Base-by-base conservation (phyloP, 2,797 vertebrate species). In the Myotis pilosus region DNA sequence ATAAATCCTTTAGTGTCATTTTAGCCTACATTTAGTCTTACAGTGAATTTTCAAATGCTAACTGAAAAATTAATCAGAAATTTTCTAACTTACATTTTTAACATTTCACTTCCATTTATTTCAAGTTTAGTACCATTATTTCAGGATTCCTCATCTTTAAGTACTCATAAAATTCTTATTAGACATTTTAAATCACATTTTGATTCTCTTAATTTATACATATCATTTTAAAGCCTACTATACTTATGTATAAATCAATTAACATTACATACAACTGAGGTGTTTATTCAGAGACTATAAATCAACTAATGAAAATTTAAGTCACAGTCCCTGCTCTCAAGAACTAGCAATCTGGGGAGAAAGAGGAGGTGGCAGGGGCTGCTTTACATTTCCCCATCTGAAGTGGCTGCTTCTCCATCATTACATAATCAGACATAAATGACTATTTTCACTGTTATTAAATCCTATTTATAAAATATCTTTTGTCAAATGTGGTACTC, bases 401-500 rank as follows among this genome's bases (percentile, higher is more conserved):
- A 87, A 83, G 91, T 76, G 47, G 38, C 17, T 96, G 72, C 15
- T 23, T 91, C 12, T 75, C 78, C 74, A 89, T 49, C 33, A 92
- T 86, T 41, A 95, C 33, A 83, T 60, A 87, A 68, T 83, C 22
- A 95, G 28, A 83, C 23, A 83, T 57, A 82, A 74, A 28, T 68
- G 53, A 69, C 51, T 55, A 94, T 23, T 71, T 87, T 30, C 38
- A 80, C 15, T 89, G 20, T 75, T 66, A 94, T 66, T 90, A 94
- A 96, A 90, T 53, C 25, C 49, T 78, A 60, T 22, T 80, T 92
- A 88, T 53, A 95, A 62, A 96, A 91, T 12, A 88, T 0, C 1
- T 8, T 95, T 93, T 89, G 13, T 25, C 44, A 96, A 89, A 94
- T 89, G 36, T 91, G 28, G 72, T 95, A 97, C 97, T 98, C 95